Base-by-base conservation (phyloP, 2,888 invertebrate genomes). In the Chorisops tibialis region DNA sequence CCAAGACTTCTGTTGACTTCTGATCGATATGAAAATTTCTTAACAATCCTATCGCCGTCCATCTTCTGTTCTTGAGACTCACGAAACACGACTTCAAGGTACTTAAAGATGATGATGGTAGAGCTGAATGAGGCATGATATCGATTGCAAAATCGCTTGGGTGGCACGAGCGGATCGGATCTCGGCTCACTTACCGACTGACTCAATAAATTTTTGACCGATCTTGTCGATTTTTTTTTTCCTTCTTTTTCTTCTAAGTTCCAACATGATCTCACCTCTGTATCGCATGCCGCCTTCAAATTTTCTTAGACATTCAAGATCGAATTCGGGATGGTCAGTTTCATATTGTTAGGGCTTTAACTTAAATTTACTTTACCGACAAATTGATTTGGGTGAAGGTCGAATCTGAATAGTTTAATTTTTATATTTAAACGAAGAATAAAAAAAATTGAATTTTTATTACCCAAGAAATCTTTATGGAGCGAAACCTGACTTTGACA, bases 331-430 rank as follows among this genome's bases (percentile, higher is more conserved):
- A 43, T 43, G 24, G 35, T 45, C 9, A 35, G 45, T 24, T 56
- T 43, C 45, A 41, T 54, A 16, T 56, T 12, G 39, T 22, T 21
- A 2, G 30, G 30, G 30, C 2, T 7, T 7, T 2, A 9, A 7
- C 35, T 43, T 30, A n/a, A 41, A 16, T 39, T 54, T 54, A 16
- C 54, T 54, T 41, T 54, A 54, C 39, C 56, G 56, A 56, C 56
- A 56, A 56, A 56, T 56, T 56, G 56, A 56, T 56, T 56, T 56
- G 45, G 56, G 56, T 56, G 56, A 56, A 56, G 56, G 56, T 56
- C 56, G 39, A 43, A 30, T 56, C 30, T 9, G 11, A 22, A 24
- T 21, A 38, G 39, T 38, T 43, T 24, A 16, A 45, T 30, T 56
- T 56, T 45, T 56, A 21, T 56, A 38, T 18, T 43, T n/a, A 22